Evolutionary conservation across 2,888 invertebrate genomes (phyloP).

Genomic region (Ormyrus nitidulus): DNA sequence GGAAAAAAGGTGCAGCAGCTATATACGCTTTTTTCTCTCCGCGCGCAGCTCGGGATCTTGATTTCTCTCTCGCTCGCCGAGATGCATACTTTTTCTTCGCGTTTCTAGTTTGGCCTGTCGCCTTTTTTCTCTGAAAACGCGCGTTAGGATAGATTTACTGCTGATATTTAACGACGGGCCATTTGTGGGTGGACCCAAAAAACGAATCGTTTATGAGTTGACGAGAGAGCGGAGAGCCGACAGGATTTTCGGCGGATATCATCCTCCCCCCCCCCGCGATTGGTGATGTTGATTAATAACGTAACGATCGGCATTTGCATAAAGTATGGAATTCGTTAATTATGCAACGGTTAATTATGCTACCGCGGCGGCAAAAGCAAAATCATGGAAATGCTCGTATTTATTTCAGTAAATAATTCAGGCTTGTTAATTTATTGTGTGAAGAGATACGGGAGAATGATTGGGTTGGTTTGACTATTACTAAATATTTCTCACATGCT

Average conservation of each 20-base stretch:
- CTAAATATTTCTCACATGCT: constrained; percentile 10
- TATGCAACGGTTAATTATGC: background rate
- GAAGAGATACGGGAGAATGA: constrained; percentile 6
- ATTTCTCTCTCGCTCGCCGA: constrained; percentile 8
- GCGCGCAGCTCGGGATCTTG: background rate
- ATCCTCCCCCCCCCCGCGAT: background rate
- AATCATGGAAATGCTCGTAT: constrained; percentile 4
- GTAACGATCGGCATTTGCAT: background rate
- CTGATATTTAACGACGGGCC: too few species aligned
- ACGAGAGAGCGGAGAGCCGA: too few species aligned
- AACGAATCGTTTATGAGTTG: background rate
- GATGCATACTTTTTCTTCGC: too few species aligned
- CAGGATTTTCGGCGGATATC: too few species aligned
- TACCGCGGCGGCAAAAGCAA: background rate
- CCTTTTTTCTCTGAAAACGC: too few species aligned
- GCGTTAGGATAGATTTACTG: too few species aligned
- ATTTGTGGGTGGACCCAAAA: too few species aligned
- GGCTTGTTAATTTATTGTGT: constrained; percentile 2
- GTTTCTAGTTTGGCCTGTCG: background rate
- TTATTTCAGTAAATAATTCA: constrained; percentile 23
- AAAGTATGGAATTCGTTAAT: background rate
- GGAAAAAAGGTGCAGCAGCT: constrained; percentile 29
- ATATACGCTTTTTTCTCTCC: background rate
- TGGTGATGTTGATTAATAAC: background rate
- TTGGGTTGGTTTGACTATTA: background rate